Evolutionary conservation across 2,113 vertebrate species (phyloP).

Genomic region (Toxotes chatareus): DNA sequence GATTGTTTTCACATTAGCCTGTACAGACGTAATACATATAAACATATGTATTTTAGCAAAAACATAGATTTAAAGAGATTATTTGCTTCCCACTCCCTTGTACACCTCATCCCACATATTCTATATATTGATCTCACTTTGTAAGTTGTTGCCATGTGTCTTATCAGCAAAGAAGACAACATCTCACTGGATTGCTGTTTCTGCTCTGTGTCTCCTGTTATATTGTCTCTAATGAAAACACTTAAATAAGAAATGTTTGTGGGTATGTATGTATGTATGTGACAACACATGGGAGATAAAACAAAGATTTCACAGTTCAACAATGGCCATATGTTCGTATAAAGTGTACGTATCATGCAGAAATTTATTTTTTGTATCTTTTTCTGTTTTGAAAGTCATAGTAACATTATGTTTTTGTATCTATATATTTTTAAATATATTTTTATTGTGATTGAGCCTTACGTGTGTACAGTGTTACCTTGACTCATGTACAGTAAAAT

Average conservation of each 20-base stretch:
- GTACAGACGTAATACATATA: neutral
- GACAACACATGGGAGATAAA: neutral
- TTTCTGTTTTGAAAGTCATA: too few relatives aligned
- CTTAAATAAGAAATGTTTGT: neutral
- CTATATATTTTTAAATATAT: too few relatives aligned
- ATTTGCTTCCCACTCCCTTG: neutral
- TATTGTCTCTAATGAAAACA: slow-evolving; percentile 2
- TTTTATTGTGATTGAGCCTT: too few relatives aligned
- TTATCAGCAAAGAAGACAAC: neutral
- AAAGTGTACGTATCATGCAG: too few relatives aligned
- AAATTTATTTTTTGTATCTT: neutral
- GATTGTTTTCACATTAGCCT: slow-evolving; percentile 39
- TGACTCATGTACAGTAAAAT: too few relatives aligned
- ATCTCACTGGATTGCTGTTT: neutral
- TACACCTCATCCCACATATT: neutral
- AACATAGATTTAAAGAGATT: neutral
- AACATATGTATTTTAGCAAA: neutral
- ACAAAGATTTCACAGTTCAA: neutral
- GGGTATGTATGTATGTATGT: neutral
- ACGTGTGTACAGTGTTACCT: too few relatives aligned
- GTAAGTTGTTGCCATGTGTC: neutral
- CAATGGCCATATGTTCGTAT: neutral
- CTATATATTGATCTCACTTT: neutral
- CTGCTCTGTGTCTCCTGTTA: neutral
- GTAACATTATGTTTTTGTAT: neutral